These are phyloP conservation scores for Allacma fusca DNA, from an alignment of 2,888 invertebrate genomes.

Conservation along the genomic window DNA sequence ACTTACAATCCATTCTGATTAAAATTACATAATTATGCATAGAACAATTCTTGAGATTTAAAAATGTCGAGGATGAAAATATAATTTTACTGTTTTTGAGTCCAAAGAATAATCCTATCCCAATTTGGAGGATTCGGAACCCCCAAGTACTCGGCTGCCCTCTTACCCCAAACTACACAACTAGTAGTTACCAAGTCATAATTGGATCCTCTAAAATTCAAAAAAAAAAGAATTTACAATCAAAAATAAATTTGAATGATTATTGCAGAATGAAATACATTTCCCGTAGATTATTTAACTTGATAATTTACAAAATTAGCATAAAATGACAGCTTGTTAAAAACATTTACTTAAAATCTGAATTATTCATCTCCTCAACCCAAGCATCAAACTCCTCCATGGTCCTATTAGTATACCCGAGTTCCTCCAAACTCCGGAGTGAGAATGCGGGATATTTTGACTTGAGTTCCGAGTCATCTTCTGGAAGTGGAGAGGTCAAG, in stretches of 20 bases:
- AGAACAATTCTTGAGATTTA: too few relatives aligned
- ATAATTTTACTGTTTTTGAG: slow-evolving; percentile 55
- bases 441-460: slow-evolving; percentile 58
- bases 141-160: slow-evolving; percentile 51
- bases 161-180: slow-evolving; percentile 55
- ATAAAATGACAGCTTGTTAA: too few relatives aligned
- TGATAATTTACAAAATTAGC: too few relatives aligned
- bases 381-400: slow-evolving; percentile 58
- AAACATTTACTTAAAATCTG: slow-evolving; percentile 47
- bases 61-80: too few relatives aligned
- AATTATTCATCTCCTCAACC: slow-evolving; percentile 51
- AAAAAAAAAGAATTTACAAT: neutral
- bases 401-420: slow-evolving; percentile 52
- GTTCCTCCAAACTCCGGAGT: slow-evolving; percentile 48
- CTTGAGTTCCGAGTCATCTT: slow-evolving; percentile 45
- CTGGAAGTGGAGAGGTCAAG: slow-evolving; percentile 30
- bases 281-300: too few relatives aligned
- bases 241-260: slow-evolving; percentile 2
- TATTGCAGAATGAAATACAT: too few relatives aligned
- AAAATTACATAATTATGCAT: too few relatives aligned
- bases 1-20: too few relatives aligned
- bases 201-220: slow-evolving; percentile 50
- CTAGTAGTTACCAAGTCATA: slow-evolving; percentile 56
- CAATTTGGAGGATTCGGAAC: slow-evolving; percentile 56
- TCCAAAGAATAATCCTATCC: slow-evolving; percentile 56